Conservation (phyloP, 2,113 vertebrate genomes). For the Tinamus guttatus region DNA sequence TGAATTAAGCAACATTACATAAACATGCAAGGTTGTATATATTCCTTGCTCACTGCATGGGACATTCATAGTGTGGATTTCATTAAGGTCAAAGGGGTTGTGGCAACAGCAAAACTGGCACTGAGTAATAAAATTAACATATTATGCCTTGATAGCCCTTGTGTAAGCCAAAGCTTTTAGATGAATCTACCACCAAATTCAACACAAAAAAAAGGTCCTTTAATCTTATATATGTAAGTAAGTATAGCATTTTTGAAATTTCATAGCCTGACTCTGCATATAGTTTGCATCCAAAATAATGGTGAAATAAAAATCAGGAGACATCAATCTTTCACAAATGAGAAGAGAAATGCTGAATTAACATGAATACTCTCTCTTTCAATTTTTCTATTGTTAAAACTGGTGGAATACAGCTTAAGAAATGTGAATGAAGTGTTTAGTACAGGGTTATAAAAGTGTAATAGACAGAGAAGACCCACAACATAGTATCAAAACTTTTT, state of each 20-base stretch:
- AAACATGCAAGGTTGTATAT: conserved; percentile 40
- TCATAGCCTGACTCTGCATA: background rate
- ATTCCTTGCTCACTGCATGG: conserved; percentile 9
- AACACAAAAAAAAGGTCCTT: background rate
- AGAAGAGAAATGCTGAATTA: background rate
- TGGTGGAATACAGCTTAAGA: background rate
- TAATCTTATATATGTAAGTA: background rate
- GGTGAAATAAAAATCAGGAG: background rate
- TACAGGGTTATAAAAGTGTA: background rate
- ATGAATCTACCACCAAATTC: conserved; percentile 23
- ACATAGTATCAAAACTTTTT: background rate
- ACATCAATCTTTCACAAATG: background rate
- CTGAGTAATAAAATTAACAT: conserved; percentile 10
- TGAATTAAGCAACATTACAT: conserved; percentile 57
- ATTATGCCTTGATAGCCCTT: background rate
- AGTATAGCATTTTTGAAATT: background rate
- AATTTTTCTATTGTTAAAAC: background rate
- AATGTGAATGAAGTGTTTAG: background rate
- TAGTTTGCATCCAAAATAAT: background rate
- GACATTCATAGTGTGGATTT: conserved; percentile 8
- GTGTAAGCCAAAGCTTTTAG: background rate
- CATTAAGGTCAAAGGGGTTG: conserved; percentile 44
- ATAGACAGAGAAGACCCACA: background rate
- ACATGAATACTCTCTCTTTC: background rate
- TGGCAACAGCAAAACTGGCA: conserved; percentile 23